These are phyloP conservation scores for Drosophila repleta DNA, from an alignment of 1,140 invertebrate genomes.

Conservation along the genomic window DNA sequence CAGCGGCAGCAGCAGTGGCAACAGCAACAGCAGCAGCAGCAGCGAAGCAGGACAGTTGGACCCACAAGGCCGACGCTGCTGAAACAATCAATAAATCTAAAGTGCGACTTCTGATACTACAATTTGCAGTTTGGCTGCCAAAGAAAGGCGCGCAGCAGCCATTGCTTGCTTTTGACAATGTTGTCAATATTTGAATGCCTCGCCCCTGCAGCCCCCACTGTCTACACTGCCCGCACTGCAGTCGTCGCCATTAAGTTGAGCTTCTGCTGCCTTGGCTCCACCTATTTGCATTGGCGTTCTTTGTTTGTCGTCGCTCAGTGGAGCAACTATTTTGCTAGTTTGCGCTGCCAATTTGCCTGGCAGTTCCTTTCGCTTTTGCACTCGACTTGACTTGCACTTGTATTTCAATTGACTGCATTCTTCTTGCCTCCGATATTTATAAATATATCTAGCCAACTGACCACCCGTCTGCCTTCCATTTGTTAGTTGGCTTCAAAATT, in stretches of 20 bases:
- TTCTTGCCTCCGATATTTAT: slow-evolving; percentile 13
- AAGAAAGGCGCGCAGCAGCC: slow-evolving; percentile 31
- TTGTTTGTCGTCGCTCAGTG: slow-evolving; percentile 70
- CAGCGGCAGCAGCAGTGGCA: slow-evolving; percentile 28
- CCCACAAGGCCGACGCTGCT: slow-evolving; percentile 54
- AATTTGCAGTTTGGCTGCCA: slow-evolving; percentile 47
- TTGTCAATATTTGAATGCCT: slow-evolving; percentile 55
- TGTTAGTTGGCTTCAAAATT: slow-evolving; percentile 29
- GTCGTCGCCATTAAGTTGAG: background rate
- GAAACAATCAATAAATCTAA: slow-evolving; percentile 79
- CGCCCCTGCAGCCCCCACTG: background rate
- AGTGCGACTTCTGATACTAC: slow-evolving; percentile 62
- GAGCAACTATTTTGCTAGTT: slow-evolving; percentile 73
- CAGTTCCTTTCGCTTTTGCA: slow-evolving; percentile 46
- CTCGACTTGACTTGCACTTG: slow-evolving; percentile 53
- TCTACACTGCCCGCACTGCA: background rate
- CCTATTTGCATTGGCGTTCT: slow-evolving; percentile 13
- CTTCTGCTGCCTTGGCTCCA: slow-evolving; percentile 6
- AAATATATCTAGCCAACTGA: background rate
- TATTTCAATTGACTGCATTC: slow-evolving; percentile 74
- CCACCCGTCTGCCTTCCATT: background rate
- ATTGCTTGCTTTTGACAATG: slow-evolving; percentile 48
- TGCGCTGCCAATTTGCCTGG: slow-evolving; percentile 74
- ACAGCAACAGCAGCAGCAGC: slow-evolving; percentile 9
- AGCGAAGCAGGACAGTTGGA: slow-evolving; percentile 42